Base-by-base conservation (phyloP, 2,888 invertebrate genomes). In the Pollenia labialis region DNA sequence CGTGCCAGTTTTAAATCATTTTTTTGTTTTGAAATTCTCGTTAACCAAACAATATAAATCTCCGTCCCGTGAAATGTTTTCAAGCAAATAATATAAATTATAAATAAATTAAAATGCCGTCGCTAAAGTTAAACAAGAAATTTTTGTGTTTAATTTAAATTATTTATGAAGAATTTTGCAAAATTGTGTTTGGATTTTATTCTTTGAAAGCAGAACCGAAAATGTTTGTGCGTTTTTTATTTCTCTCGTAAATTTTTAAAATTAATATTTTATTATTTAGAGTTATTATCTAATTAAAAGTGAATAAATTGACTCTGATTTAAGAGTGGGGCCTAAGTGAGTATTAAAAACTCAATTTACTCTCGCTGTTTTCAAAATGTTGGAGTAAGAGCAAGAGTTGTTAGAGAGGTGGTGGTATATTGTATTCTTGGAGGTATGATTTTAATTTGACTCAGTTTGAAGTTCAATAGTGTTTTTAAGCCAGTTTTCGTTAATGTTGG, bases 1-100 rank as follows among this genome's bases (percentile, higher is more conserved):
- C 81, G 84, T 87, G 87, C 87, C 77, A 87, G 81, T 84, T 84
- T 81, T 77, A 87, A 84, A 87, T 77, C 72, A 81, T 85, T 80
- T 69, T 71, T 76, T 54, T 68, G 54, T 68, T 50, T 60, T 42
- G 4, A 62, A 52, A 42, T 60, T 52, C 32, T 58, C 48, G 66
- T 48, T 16, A 6, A 23, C 18, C 42, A 66, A 85, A 76, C 50
- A 64, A 60, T 76, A 76, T 50, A 76, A 62, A 66, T 44, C 11
- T 84, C 79, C 82, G 82, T 86, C 82, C 82, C 16, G 56, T 74
- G 60, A 16, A 62, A 50, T 42, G 23, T 14, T 64, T 64, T 1
- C 40, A 60, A 66, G 16, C 4, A 58, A 48, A 42, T 50, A 12
- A 72, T 66, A 77, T 52, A 1, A 16, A n/a, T 44, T 48, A 2